Base-by-base conservation (phyloP, 2,888 invertebrate genomes). In the Thereva unica region DNA sequence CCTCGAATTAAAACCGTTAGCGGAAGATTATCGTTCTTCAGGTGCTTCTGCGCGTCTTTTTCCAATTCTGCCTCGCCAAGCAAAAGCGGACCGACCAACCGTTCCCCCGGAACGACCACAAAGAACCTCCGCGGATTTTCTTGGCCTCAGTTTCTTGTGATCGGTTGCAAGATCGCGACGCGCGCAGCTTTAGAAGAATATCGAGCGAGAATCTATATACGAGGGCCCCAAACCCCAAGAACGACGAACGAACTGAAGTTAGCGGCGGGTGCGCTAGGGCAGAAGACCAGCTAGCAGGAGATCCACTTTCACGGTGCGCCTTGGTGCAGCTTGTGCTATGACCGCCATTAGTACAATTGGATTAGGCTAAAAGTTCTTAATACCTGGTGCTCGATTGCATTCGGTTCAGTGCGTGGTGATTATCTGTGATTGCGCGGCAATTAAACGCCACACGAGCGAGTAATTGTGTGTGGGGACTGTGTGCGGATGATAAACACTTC, bases 1-100 rank as follows among this genome's bases (percentile, higher is more conserved):
- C 23, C 40, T 56, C 49, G 49, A 65, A 56, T 65, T 65, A 56
- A 65, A 65, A 65, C 65, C 56, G 65, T 65, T 65, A 65, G 65
- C 49, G 55, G 47, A 64, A 64, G 64, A 64, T 64, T 64, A 64
- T 64, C 64, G 54, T 54, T 44, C 53, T 47, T 37, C 35, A n/a
- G 64, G 44, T 54, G 45, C 44, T 54, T 45, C 54, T n/a, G 10
- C 45, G 10, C 45, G 5, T 45, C 12, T 45, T 64, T 54, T 64
- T 64, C 35, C 53, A 12, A 12, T 64, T 64, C 64, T 64, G n/a
- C 49, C 10, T 34, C 23, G 23, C 23, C 23, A 23, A 23, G 23
- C 23, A 23, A 23, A 23, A 23, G 23, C 1, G 2, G 23, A 23
- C 52, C n/a, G 5, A 35, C 23, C 35, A 9, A 6, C 37, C 38